These are phyloP conservation scores for Andrena bucephala DNA, from an alignment of 2,888 invertebrate species.

Conservation along the genomic window DNA sequence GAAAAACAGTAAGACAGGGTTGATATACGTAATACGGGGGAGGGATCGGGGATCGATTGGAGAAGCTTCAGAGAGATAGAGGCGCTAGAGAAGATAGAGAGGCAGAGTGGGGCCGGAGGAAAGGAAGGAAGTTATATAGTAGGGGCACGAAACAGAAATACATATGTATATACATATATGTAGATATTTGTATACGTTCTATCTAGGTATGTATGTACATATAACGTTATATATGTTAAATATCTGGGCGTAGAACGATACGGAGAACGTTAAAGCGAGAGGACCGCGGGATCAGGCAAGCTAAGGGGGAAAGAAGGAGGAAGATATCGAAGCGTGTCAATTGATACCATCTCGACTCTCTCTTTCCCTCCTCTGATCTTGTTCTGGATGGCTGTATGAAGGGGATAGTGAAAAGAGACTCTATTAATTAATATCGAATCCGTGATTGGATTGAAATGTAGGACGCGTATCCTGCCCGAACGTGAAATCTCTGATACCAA, in stretches of 20 bases:
- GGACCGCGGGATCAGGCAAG: constrained; percentile 58
- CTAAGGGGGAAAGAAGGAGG: constrained; percentile 42
- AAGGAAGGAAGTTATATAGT: not conserved
- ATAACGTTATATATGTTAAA: constrained; percentile 35
- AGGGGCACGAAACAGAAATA: constrained; percentile 39
- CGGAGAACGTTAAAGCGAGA: constrained; percentile 51
- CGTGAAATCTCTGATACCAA: not conserved
- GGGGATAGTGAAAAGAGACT: constrained; percentile 20
- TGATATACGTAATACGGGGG: constrained; percentile 4
- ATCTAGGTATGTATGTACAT: constrained; percentile 39
- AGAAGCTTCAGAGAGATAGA: constrained; percentile 22
- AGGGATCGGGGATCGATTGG: constrained; percentile 16
- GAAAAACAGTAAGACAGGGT: constrained; percentile 16
- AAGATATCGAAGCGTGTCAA: constrained; percentile 67
- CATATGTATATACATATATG: constrained; percentile 31
- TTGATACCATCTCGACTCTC: constrained; percentile 63
- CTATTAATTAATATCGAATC: constrained; percentile 31
- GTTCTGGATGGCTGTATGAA: constrained; percentile 9
- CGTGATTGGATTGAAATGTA: not conserved
- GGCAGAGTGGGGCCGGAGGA: not conserved
- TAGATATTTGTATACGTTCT: constrained; percentile 17
- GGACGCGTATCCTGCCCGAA: not conserved
- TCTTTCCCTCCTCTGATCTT: constrained; percentile 49
- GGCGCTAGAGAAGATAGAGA: constrained; percentile 11
- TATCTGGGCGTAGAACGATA: constrained; percentile 44